Conservation (phyloP, 2,113 vertebrate species). For the Poeciliopsis retropinna region DNA sequence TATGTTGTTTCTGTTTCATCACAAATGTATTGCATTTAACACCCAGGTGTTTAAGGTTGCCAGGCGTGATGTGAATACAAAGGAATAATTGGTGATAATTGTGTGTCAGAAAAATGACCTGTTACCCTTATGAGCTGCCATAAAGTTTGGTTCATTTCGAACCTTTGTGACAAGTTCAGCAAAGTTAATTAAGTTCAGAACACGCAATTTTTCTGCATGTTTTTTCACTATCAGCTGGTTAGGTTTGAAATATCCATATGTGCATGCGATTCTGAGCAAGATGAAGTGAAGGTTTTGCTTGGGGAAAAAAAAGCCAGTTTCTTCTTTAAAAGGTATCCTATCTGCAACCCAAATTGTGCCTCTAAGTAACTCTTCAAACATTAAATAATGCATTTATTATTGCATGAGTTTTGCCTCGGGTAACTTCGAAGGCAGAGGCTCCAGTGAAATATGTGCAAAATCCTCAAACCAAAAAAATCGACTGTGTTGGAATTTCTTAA, state of each 20-base stretch:
- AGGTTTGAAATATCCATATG: too few relatives aligned
- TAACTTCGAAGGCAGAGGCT: background rate
- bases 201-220: background rate
- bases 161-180: background rate
- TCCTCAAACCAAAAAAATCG: background rate
- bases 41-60: too few relatives aligned
- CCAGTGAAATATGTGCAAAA: conserved; percentile 5
- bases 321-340: background rate
- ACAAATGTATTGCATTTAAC: too few relatives aligned
- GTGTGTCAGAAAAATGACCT: background rate
- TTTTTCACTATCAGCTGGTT: background rate
- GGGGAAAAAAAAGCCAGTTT: too few relatives aligned
- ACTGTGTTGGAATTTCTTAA: conserved; percentile 21
- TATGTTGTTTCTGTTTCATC: too few relatives aligned
- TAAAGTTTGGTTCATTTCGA: background rate
- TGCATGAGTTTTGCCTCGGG: background rate
- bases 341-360: conserved; percentile 3
- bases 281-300: too few relatives aligned
- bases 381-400: too few relatives aligned
- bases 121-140: too few relatives aligned
- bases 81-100: background rate
- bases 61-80: background rate
- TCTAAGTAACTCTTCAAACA: background rate
- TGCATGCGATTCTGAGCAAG: too few relatives aligned
- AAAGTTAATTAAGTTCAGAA: background rate